phyloP scores from a whole-genome alignment of 2,888 invertebrate species.

The Artemia sp. region DNA sequence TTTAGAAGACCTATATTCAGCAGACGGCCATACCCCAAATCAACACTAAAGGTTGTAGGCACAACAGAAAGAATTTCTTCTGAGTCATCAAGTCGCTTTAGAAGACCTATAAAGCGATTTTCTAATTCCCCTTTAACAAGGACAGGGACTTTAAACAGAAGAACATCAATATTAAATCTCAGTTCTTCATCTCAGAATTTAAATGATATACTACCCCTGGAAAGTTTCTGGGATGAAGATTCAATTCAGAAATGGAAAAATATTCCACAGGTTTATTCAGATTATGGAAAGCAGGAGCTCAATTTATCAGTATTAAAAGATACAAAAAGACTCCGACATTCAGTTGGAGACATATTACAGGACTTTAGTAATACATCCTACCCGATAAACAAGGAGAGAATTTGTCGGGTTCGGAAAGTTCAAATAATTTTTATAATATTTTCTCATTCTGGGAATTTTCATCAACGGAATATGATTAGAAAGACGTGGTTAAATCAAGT shows the following conservation, averaged over 20 bases:
- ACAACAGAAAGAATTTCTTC: background rate
- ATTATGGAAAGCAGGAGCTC: slow-evolving; percentile 6
- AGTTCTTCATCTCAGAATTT: background rate
- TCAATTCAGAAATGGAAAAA: slow-evolving; percentile 11
- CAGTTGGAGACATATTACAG: background rate
- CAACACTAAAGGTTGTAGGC: background rate
- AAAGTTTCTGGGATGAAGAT: slow-evolving; percentile 3
- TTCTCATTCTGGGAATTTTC: background rate
- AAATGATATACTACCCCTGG: background rate
- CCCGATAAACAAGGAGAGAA: background rate
- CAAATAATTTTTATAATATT: slow-evolving; percentile 4
- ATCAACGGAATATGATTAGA: background rate
- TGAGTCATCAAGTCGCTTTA: background rate
- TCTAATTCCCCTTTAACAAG: background rate
- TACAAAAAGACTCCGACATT: background rate
- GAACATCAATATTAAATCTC: background rate
- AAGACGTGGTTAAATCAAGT: slow-evolving; percentile 1
- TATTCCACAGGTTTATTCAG: background rate
- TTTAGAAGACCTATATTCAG: background rate
- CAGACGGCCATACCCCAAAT: slow-evolving; percentile 5
- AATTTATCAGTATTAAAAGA: background rate
- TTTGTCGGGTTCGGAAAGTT: background rate
- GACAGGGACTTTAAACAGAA: background rate
- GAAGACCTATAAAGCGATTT: background rate
- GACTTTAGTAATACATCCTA: background rate